Conservation (phyloP, 2,113 vertebrate genomes). For the Ornithorhynchus anatinus region DNA sequence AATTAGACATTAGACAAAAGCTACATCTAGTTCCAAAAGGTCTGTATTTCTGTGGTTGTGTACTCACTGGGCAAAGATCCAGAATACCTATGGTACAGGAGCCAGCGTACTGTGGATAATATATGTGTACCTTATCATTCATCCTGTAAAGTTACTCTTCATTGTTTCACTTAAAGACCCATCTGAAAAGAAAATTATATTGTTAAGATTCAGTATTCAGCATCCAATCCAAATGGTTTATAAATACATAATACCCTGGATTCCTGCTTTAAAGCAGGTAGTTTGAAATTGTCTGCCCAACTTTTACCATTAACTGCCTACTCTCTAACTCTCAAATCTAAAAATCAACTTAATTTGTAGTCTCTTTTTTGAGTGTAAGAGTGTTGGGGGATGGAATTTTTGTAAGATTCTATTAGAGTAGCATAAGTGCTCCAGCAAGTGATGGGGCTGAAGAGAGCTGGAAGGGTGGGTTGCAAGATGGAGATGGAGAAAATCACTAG, state of each 20-base stretch:
- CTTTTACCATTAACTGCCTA: conserved; percentile 62
- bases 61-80: neutral
- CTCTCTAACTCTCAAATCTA: conserved; percentile 52
- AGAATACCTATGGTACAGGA: neutral
- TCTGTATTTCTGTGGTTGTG: neutral
- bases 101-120: neutral
- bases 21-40: conserved; percentile 25
- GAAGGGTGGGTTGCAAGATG: too few species aligned
- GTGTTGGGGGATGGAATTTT: too few species aligned
- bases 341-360: conserved; percentile 64
- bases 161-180: neutral
- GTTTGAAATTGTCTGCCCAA: conserved; percentile 59
- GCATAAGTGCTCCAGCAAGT: too few species aligned
- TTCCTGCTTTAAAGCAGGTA: conserved; percentile 44
- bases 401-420: too few species aligned
- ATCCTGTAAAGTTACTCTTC: neutral
- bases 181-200: neutral
- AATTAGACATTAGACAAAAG: conserved; percentile 35
- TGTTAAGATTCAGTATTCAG: neutral
- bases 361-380: conserved; percentile 53
- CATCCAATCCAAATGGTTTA: conserved; percentile 16
- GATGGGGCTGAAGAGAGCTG: too few species aligned
- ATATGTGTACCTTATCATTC: neutral
- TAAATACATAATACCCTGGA: neutral
- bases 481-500: too few species aligned